These are phyloP conservation scores for Atta cephalotes DNA, from an alignment of 1,140 invertebrate genomes.

Conservation along the genomic window DNA sequence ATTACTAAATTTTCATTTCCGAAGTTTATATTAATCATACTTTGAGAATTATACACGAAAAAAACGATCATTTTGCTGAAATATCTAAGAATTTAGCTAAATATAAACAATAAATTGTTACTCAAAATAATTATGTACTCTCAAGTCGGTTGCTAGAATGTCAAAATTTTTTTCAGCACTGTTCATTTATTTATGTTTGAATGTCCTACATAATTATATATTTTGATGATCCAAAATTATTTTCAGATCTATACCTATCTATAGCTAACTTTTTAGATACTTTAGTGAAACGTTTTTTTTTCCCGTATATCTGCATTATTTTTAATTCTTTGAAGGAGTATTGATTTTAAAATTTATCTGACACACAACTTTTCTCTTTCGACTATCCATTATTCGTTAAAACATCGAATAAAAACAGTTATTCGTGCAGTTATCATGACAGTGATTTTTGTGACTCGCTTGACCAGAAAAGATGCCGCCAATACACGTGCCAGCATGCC, in stretches of 20 bases:
- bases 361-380: neutral
- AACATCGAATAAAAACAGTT: neutral
- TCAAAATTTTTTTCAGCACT: too few relatives aligned
- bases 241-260: too few relatives aligned
- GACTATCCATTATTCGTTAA: neutral
- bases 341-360: neutral
- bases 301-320: neutral
- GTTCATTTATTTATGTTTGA: too few relatives aligned
- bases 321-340: neutral
- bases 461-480: neutral
- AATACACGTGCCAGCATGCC: conserved; percentile 4
- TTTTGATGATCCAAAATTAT: too few relatives aligned
- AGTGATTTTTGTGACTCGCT: conserved; percentile 8
- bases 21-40: neutral
- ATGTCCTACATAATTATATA: too few relatives aligned
- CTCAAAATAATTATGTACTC: too few relatives aligned
- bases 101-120: too few relatives aligned
- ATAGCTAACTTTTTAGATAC: too few relatives aligned
- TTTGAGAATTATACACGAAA: neutral
- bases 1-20: neutral
- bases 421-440: neutral
- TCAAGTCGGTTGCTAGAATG: too few relatives aligned
- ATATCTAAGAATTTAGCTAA: too few relatives aligned
- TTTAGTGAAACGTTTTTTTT: too few relatives aligned
- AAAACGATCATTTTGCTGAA: too few relatives aligned